Percentiles rank a stretch among this genome's conserved stretches.
These are phyloP conservation scores for Grallaria varia DNA, from an alignment of 2,113 vertebrate genomes.

Conservation along the genomic window DNA sequence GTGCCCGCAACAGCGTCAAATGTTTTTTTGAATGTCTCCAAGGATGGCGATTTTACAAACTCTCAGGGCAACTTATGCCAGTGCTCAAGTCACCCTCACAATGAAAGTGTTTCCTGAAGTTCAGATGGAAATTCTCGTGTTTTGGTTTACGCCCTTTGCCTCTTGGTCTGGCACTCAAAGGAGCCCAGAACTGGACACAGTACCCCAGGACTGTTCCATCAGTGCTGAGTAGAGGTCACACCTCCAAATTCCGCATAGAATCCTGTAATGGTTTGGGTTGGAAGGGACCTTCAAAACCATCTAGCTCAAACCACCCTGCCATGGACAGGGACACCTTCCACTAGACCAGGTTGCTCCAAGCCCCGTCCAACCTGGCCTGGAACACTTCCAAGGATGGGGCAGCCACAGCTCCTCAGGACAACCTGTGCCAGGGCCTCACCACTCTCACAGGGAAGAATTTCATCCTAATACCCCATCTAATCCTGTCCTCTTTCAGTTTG, in stretches of 20 bases:
- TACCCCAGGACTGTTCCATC: not conserved
- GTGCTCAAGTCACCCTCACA: not conserved
- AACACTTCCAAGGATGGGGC: rapidly evolving
- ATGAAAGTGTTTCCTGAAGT: not conserved
- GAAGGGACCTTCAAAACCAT: too few relatives aligned
- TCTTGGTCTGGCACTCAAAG: not conserved
- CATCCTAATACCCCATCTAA: not conserved
- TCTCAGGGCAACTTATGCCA: not conserved
- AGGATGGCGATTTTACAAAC: not conserved
- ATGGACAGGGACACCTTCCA: not conserved
- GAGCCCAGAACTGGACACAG: not conserved
- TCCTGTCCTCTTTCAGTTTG: not conserved
- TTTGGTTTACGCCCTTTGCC: not conserved
- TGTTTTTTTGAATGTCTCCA: not conserved
- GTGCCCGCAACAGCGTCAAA: not conserved
- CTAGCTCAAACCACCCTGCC: not conserved
- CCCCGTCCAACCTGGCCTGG: rapidly evolving
- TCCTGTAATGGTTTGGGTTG: not conserved
- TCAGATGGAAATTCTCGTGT: not conserved
- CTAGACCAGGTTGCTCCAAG: not conserved
- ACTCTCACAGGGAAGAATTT: not conserved
- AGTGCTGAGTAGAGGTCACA: not conserved
- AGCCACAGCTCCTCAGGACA: not conserved
- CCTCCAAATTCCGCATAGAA: not conserved
- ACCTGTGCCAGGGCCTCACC: not conserved